Percentiles rank a stretch among this genome's conserved stretches.
These are phyloP conservation scores for Silurus asotus DNA, from an alignment of 2,113 vertebrate genomes.

Conservation along the genomic window DNA sequence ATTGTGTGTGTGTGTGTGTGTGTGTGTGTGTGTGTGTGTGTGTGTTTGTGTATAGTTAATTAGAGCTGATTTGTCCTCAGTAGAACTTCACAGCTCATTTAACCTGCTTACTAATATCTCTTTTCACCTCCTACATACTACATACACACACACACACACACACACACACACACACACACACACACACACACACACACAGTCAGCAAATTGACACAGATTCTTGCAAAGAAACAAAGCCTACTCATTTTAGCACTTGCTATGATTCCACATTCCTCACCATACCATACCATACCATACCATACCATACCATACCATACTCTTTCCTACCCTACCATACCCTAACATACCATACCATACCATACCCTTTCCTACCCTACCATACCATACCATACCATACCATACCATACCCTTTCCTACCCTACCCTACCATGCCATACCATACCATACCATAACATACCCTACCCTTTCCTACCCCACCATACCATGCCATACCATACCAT, in stretches of 20 bases:
- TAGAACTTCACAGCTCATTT: conserved; percentile 28
- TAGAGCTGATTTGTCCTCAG: conserved; percentile 18
- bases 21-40: conserved; percentile 23
- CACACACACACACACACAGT: background rate
- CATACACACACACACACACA: conserved; percentile 4
- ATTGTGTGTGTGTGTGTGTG: background rate
- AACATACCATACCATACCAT: no score
- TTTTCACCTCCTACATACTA: background rate
- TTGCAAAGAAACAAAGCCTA: background rate
- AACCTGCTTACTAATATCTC: background rate
- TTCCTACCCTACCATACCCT: no score
- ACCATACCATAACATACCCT: no score
- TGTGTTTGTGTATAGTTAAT: conserved; percentile 15
- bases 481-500: no score
- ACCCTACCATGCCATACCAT: no score
- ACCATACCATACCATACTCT: no score
- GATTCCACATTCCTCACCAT: background rate
- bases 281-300: no score
- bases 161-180: conserved; percentile 6
- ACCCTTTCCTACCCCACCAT: no score
- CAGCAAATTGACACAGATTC: background rate
- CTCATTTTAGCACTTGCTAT: background rate
- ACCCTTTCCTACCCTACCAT: no score
- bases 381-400: no score
- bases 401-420: no score